Evolutionary conservation across 2,113 vertebrate genomes (phyloP).

Genomic region (Noturus placidus): DNA sequence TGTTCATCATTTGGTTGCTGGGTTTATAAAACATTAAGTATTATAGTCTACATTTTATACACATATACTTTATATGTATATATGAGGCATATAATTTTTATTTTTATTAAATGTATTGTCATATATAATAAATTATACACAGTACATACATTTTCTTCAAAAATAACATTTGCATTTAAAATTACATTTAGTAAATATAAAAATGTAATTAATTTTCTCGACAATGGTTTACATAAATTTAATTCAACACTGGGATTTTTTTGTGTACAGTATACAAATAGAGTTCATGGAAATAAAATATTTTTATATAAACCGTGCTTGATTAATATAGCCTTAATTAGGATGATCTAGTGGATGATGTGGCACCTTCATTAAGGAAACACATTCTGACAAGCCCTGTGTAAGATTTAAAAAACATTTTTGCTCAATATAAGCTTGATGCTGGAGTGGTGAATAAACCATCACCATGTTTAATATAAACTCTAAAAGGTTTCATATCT

Average conservation of each 20-base stretch:
- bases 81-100: neutral
- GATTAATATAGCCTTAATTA: neutral
- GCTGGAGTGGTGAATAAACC: neutral
- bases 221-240: neutral
- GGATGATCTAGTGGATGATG: neutral
- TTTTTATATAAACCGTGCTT: neutral
- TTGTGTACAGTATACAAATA: neutral
- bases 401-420: constrained; percentile 48
- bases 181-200: neutral
- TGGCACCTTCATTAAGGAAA: constrained; percentile 68
- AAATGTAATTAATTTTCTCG: neutral
- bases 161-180: neutral
- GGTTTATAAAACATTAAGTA: neutral
- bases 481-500: neutral
- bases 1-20: neutral
- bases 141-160: neutral
- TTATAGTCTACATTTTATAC: neutral
- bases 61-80: neutral
- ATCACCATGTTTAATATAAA: neutral
- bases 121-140: neutral
- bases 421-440: neutral
- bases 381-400: constrained; percentile 62
- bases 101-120: neutral
- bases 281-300: neutral
- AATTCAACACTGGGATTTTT: neutral